phyloP scores from a whole-genome alignment of 2,888 invertebrate genomes.

The Gisinianus flammeolus region DNA sequence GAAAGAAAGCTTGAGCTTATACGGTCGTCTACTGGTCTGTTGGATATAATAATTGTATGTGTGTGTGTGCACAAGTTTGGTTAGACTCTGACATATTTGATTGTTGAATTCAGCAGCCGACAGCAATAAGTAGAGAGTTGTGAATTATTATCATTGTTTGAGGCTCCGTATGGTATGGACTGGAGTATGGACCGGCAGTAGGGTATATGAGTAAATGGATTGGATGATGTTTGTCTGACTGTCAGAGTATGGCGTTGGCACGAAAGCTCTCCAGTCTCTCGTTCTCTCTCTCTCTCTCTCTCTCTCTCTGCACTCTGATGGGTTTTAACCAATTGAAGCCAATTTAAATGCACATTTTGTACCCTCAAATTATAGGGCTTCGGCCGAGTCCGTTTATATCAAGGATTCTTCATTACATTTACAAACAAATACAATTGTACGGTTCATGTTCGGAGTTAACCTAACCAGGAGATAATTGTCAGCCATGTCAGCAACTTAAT shows the following conservation, averaged over 20 bases:
- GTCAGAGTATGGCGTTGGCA: too few relatives aligned
- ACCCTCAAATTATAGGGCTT: constrained; percentile 47
- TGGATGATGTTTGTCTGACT: too few relatives aligned
- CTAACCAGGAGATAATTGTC: constrained; percentile 12
- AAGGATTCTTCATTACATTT: constrained; percentile 4
- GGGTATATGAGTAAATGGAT: too few relatives aligned
- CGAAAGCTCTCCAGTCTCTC: neutral
- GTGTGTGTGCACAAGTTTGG: neutral
- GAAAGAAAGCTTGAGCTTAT: too few relatives aligned
- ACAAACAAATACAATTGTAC: constrained; percentile 4
- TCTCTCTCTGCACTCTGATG: constrained; percentile 8
- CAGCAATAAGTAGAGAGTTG: constrained; percentile 16
- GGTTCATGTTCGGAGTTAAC: neutral
- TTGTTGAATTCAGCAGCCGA: constrained; percentile 7
- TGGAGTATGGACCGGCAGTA: too few relatives aligned
- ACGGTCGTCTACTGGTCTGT: neutral
- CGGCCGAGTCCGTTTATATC: neutral
- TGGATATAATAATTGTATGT: neutral
- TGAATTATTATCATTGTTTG: constrained; percentile 30
- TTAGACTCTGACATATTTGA: neutral
- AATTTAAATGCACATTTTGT: constrained; percentile 55
- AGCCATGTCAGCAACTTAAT: constrained; percentile 10
- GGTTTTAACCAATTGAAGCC: constrained; percentile 46
- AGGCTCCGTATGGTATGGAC: neutral
- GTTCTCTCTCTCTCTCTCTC: neutral